phyloP scores from a whole-genome alignment of 1,140 invertebrate genomes.

The Arion vulgaris region DNA sequence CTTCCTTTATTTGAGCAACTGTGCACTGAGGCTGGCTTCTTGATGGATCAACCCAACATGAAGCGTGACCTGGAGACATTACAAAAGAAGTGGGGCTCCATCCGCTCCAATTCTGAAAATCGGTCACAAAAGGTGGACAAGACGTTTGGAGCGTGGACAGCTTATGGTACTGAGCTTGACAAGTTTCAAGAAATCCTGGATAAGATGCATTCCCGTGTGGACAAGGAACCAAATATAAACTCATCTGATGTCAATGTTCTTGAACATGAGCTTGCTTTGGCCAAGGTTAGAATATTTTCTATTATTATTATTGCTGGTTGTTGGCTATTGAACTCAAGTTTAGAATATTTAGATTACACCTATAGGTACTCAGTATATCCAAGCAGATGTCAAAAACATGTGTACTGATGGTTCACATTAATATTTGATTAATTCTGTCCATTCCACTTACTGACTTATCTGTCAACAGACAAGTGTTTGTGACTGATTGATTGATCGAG shows the following conservation, averaged over 20 bases:
- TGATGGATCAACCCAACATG: conserved; percentile 76
- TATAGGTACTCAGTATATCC: no score
- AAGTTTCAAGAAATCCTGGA: conserved; percentile 63
- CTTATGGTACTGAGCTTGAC: conserved; percentile 58
- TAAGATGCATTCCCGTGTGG: conserved; percentile 59
- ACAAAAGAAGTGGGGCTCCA: conserved; percentile 70
- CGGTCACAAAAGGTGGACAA: conserved; percentile 62
- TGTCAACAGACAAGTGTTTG: no score
- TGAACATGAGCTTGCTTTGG: conserved; percentile 65
- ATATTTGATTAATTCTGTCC: no score
- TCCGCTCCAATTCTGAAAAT: conserved; percentile 59
- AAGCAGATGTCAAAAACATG: no score
- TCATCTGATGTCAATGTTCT: conserved; percentile 65
- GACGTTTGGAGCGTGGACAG: conserved; percentile 60
- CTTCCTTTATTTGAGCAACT: conserved; percentile 72
- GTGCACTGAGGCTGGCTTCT: conserved; percentile 65
- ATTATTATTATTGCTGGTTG: no score
- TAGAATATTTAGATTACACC: no score
- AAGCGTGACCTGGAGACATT: conserved; percentile 69
- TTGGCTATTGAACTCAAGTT: no score
- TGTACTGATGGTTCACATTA: no score
- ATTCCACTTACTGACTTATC: no score
- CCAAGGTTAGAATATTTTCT: conserved; percentile 56
- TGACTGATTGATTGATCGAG: no score
- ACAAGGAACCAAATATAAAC: conserved; percentile 59